Percentiles rank a stretch among this genome's conserved stretches.
phyloP scores from a whole-genome alignment of 2,113 vertebrate species.

The Pachyramphus minor region DNA sequence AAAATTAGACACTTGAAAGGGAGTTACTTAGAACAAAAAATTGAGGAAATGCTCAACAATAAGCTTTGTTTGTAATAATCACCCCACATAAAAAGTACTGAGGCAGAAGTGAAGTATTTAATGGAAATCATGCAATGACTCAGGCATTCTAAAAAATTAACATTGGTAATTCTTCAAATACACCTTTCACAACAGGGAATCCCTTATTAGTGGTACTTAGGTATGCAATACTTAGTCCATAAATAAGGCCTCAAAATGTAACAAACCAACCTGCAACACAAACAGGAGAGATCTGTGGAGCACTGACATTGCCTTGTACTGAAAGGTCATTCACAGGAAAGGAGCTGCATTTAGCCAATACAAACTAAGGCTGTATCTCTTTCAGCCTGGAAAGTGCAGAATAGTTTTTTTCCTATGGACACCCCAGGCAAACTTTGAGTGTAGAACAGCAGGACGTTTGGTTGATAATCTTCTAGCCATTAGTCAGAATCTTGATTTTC shows the following conservation, averaged over 20 bases:
- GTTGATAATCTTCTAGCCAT: neutral
- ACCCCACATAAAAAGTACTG: neutral
- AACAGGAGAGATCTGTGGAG: neutral
- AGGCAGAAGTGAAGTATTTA: neutral
- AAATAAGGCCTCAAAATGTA: neutral
- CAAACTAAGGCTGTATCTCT: neutral
- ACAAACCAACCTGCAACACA: neutral
- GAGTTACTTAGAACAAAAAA: neutral
- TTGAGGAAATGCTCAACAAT: neutral
- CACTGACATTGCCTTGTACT: neutral
- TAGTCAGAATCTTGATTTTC: neutral
- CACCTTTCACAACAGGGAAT: neutral
- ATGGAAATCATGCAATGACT: neutral
- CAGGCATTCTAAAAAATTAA: neutral
- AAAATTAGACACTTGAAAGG: neutral
- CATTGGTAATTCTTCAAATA: neutral
- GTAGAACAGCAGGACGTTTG: neutral
- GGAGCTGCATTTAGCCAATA: neutral
- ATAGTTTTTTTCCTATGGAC: neutral
- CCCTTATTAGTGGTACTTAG: neutral
- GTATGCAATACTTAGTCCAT: neutral
- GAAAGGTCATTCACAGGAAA: neutral
- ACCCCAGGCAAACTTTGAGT: neutral
- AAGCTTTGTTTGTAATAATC: accelerated
- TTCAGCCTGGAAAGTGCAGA: neutral